A percentile compares a stretch with the other conserved stretches of the same genome.
Evolutionary conservation across 2,113 vertebrate species (phyloP).

Genomic region (Cynopterus brachyotis): DNA sequence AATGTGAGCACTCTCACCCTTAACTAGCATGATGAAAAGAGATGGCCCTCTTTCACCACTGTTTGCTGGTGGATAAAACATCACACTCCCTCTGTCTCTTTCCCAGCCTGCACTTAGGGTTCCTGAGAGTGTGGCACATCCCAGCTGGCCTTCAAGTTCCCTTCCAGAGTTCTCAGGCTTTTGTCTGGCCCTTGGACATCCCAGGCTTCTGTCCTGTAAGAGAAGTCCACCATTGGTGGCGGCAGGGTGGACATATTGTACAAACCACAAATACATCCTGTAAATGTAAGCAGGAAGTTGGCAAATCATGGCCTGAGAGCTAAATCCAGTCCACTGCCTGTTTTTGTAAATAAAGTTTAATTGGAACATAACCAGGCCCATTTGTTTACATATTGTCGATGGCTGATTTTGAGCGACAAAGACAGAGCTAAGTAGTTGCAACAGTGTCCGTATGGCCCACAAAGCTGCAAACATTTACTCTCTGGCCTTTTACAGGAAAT

Average conservation of each 20-base stretch:
- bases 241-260: fast-evolving
- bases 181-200: neutral
- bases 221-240: neutral
- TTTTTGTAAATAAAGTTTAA: constrained; percentile 23
- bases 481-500: neutral
- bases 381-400: neutral
- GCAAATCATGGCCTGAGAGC: neutral
- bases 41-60: neutral
- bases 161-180: neutral
- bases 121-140: neutral
- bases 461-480: neutral
- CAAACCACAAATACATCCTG: neutral
- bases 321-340: neutral
- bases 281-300: neutral
- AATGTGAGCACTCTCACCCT: neutral
- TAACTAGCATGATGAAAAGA: neutral
- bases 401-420: neutral
- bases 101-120: neutral
- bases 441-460: neutral
- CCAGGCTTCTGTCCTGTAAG: neutral
- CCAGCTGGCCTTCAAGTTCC: neutral
- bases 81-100: neutral
- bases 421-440: neutral
- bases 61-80: neutral
- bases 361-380: neutral